These are phyloP conservation scores for Stichopus horrens DNA, from an alignment of 53 echinoderm and acorn worm genomes.

Conservation along the genomic window DNA sequence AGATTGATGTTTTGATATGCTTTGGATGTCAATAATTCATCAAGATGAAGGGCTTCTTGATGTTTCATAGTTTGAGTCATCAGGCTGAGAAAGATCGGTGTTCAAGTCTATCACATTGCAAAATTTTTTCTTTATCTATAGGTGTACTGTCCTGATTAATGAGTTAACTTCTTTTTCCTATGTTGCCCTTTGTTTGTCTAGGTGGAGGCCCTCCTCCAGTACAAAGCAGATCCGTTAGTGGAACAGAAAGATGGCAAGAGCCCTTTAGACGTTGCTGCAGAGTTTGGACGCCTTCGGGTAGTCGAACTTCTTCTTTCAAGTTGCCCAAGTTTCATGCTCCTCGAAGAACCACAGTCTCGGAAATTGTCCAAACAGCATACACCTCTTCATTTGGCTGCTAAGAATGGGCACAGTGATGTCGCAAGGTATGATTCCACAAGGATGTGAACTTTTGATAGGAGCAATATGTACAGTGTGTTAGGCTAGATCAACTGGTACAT, in stretches of 20 bases:
- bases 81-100: too few relatives aligned
- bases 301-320: slow-evolving; percentile 77
- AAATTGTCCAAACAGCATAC: slow-evolving; percentile 80
- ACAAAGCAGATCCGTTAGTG: slow-evolving; percentile 74
- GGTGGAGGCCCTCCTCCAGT: slow-evolving; percentile 80
- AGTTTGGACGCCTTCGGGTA: slow-evolving; percentile 83
- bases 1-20: too few relatives aligned
- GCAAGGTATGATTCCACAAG: slow-evolving; percentile 62
- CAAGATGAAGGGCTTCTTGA: too few relatives aligned
- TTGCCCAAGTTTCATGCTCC: slow-evolving; percentile 60
- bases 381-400: slow-evolving; percentile 91
- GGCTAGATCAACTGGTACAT: background rate
- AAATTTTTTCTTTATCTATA: too few relatives aligned
- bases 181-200: background rate
- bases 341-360: slow-evolving; percentile 55
- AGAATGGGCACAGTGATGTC: slow-evolving; percentile 96
- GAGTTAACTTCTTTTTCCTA: too few relatives aligned
- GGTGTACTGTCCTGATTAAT: too few relatives aligned
- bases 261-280: slow-evolving; percentile 83
- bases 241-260: slow-evolving; percentile 92
- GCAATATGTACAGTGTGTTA: background rate
- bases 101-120: too few relatives aligned
- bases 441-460: background rate
- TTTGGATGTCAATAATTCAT: too few relatives aligned
- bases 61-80: too few relatives aligned